Base-by-base conservation (phyloP, 2,888 invertebrate species). In the Amiota mariae region DNA sequence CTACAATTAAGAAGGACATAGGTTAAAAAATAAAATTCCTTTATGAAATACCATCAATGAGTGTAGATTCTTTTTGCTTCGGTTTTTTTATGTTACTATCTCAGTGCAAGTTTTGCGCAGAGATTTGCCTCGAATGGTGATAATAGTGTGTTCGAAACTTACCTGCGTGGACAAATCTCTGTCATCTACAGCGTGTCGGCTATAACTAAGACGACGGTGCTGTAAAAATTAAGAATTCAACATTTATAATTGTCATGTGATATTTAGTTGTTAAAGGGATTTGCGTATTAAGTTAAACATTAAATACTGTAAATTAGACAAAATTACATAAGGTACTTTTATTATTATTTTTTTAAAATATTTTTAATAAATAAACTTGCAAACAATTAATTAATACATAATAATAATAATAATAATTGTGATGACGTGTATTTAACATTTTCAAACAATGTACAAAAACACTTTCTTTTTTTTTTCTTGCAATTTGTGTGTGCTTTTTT, bases 151-250 rank as follows among this genome's bases (percentile, higher is more conserved):
- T 12, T 63, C 46, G 66, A 56, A 36, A 87, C 87, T 93, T 92
- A 90, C 90, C 92, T 95, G 96, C 56, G 95, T 96, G 74, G 95
- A 94, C 79, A 97, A 92, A 91, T 97, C 97, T 75, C 94, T 92
- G 89, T 97, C 97, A 89, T 96, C 95, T 71, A 97, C 96, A 56
- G 97, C 96, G 88, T 97, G 97, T 72, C 97, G 92, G 88, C 96
- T 96, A 92, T 97, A 97, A 91, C 96, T 96, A 82, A 97, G 91
- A 73, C 96, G 93, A 73, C 97, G 95, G 90, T 96, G 96, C 96
- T 97, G 92, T 76, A 91, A 91, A 84, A 87, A 84, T 76, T 20
- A 68, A 68, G 12, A 54, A 54, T 47, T 68, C 11, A 12, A 20
- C 24, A 68, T 68, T 18, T 68, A 51, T 54, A 49, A 20, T 18